Conservation (phyloP, 2,113 vertebrate species). For the Lepidothrix coronata region DNA sequence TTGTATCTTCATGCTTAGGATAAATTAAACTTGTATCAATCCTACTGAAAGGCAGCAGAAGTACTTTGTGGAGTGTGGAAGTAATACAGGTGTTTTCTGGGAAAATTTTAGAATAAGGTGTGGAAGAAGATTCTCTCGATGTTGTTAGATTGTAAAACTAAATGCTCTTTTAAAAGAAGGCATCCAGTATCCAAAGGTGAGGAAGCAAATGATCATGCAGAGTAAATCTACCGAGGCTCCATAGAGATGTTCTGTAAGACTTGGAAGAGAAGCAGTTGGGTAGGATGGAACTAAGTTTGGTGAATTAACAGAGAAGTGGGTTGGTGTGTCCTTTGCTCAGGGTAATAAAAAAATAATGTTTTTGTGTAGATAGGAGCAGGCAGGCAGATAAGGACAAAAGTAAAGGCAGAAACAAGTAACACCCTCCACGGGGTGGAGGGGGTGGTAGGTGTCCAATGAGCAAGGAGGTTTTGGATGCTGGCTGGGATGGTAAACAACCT, state of each 20-base stretch:
- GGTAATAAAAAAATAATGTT: rapidly evolving
- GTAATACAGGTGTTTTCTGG: background rate
- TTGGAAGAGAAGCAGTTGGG: background rate
- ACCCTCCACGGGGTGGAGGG: rapidly evolving
- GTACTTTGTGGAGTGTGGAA: background rate
- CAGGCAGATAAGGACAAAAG: background rate
- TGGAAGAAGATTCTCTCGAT: background rate
- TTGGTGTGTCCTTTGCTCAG: background rate
- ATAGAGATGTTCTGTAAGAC: background rate
- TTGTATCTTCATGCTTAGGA: background rate
- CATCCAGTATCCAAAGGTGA: background rate
- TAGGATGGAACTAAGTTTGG: background rate
- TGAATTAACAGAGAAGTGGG: background rate
- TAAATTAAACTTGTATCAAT: background rate
- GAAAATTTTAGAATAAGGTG: background rate
- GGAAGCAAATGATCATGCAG: background rate
- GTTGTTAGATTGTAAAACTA: background rate
- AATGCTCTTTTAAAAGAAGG: background rate
- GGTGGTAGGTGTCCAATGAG: background rate
- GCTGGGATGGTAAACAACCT: background rate
- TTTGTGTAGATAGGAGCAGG: background rate
- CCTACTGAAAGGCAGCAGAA: background rate
- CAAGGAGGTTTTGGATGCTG: background rate
- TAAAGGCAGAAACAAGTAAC: background rate
- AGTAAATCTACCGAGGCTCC: background rate